Conservation (phyloP, 2,797 vertebrate species). For the Pipistrellus kuhlii region DNA sequence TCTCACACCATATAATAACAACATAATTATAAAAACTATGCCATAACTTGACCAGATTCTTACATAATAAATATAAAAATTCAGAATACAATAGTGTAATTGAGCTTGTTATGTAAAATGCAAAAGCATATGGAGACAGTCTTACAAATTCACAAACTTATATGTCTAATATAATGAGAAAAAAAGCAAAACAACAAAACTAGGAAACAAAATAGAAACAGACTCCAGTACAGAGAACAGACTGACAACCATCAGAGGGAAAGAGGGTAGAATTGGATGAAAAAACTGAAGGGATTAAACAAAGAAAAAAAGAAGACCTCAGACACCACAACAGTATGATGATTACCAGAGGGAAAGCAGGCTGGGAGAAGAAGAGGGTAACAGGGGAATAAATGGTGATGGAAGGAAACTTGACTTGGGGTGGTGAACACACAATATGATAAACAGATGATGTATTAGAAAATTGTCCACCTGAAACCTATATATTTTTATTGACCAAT, state of each 20-base stretch:
- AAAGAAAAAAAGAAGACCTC: neutral
- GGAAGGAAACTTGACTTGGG: neutral
- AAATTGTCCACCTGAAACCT: neutral
- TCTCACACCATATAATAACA: neutral
- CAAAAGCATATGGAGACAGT: neutral
- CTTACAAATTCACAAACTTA: neutral
- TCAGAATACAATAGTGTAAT: neutral
- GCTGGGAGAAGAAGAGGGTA: neutral
- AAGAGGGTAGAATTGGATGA: neutral
- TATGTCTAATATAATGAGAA: neutral
- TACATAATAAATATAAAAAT: constrained; percentile 16
- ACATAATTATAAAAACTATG: neutral
- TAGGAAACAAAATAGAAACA: neutral
- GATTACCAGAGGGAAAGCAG: neutral
- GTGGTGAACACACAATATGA: neutral
- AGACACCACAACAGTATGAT: neutral
- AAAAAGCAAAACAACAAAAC: neutral
- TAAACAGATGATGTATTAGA: neutral
- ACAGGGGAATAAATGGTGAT: neutral
- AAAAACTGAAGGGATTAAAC: neutral
- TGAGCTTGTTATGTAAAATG: neutral
- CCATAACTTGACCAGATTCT: neutral
- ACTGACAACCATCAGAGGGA: neutral
- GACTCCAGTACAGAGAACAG: neutral
- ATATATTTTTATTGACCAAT: neutral